A percentile compares a stretch with the other conserved stretches of the same genome.
Evolutionary conservation across 2,797 vertebrate species (phyloP).

Genomic region (Pempheris klunzingeri): DNA sequence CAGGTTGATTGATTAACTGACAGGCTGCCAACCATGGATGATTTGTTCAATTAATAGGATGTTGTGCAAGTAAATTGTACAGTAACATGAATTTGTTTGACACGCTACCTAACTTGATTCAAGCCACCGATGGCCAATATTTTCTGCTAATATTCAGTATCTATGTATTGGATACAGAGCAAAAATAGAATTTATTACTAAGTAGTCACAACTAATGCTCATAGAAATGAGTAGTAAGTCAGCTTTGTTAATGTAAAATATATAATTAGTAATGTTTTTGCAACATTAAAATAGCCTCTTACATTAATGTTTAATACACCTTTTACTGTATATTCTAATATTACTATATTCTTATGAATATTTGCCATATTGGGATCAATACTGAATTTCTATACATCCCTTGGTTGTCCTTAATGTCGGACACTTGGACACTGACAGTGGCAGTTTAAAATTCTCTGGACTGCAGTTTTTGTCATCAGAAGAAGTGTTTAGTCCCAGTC

Average conservation of each 20-base stretch:
- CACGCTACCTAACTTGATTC: not conserved
- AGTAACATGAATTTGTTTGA: not conserved
- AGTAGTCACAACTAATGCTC: not conserved
- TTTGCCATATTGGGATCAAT: not conserved
- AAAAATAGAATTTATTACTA: not conserved
- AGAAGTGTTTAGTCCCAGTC: not conserved
- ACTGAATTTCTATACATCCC: not conserved
- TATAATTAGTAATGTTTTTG: not conserved
- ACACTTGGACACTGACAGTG: not conserved
- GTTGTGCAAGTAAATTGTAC: not conserved
- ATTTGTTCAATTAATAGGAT: constrained; percentile 17
- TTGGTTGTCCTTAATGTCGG: not conserved
- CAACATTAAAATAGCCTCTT: not conserved
- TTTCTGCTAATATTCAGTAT: not conserved
- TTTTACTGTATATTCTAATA: too few relatives aligned
- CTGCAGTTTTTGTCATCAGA: not conserved
- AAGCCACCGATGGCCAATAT: not conserved
- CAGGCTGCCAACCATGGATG: constrained; percentile 8
- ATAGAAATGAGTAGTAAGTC: not conserved
- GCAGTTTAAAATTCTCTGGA: not conserved
- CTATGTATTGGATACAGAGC: not conserved
- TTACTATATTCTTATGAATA: not conserved
- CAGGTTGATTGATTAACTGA: not conserved
- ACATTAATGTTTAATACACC: not conserved
- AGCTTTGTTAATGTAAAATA: not conserved